A percentile compares a stretch with the other conserved stretches of the same genome.
Conservation (phyloP, 2,888 invertebrate genomes). For the Neuroscelio doddi region DNA sequence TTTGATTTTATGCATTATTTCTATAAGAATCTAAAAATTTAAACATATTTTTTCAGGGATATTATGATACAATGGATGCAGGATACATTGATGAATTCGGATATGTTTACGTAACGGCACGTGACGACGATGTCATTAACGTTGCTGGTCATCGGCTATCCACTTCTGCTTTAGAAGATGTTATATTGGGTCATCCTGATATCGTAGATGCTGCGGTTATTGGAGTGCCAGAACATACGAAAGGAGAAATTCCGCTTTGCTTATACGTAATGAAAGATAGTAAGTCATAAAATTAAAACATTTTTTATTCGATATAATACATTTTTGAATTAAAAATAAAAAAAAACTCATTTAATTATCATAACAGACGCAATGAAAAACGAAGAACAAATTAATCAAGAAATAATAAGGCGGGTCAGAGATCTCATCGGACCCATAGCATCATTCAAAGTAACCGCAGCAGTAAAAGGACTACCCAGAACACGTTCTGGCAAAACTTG, state of each 20-base stretch:
- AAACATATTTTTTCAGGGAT: too few relatives aligned
- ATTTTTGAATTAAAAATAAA: background rate
- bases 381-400: conserved; percentile 75
- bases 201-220: conserved; percentile 91
- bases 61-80: conserved; percentile 96
- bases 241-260: conserved; percentile 92
- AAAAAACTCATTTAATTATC: background rate
- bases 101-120: conserved; percentile 89
- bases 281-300: conserved; percentile 53
- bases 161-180: conserved; percentile 92
- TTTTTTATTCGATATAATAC: background rate
- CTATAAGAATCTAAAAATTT: too few relatives aligned
- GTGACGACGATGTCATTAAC: conserved; percentile 96
- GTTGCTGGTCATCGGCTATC: conserved; percentile 95
- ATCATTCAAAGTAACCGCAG: conserved; percentile 85
- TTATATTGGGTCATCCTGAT: conserved; percentile 88
- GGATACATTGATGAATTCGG: conserved; percentile 89
- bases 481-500: conserved; percentile 91
- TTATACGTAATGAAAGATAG: conserved; percentile 85
- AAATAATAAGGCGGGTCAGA: conserved; percentile 77
- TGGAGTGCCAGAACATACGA: conserved; percentile 90
- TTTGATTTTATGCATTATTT: too few relatives aligned
- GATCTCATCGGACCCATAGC: conserved; percentile 89
- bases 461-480: conserved; percentile 87
- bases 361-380: conserved; percentile 72